Evolutionary conservation across 2,797 vertebrate species (phyloP).

Genomic region (Sylvia borin): DNA sequence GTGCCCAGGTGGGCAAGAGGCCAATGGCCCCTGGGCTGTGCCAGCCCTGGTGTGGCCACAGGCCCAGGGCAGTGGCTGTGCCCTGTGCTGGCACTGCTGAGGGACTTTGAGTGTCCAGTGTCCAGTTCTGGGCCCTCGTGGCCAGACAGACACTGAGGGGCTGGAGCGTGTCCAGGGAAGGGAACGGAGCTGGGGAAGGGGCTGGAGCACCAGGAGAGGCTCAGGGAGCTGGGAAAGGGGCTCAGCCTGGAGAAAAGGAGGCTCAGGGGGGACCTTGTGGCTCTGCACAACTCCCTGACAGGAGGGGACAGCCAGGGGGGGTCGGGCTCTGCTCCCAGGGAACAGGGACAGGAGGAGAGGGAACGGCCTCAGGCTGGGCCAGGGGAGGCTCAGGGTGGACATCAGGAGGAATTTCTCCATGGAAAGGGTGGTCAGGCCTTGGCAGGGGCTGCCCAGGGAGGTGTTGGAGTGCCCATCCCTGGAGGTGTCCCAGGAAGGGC

Average conservation of each 20-base stretch:
- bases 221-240: neutral
- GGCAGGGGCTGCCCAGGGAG: neutral
- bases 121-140: neutral
- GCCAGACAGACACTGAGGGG: neutral
- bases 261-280: neutral
- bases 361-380: neutral
- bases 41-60: neutral
- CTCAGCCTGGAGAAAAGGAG: no score
- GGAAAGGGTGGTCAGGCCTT: neutral
- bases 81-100: neutral
- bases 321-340: neutral
- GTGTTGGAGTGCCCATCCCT: neutral
- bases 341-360: neutral
- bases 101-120: neutral
- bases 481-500: neutral
- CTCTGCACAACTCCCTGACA: neutral
- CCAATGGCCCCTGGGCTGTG: neutral
- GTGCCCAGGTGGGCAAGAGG: neutral
- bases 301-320: neutral
- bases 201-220: neutral
- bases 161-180: neutral
- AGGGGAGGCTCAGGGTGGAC: neutral
- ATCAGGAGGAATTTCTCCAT: accelerated
- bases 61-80: neutral
- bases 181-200: neutral